Evolutionary conservation across 1,140 invertebrate species (phyloP), one percentile per base, ranked within the genome.

Genomic region (Sycobia sp.): DNA sequence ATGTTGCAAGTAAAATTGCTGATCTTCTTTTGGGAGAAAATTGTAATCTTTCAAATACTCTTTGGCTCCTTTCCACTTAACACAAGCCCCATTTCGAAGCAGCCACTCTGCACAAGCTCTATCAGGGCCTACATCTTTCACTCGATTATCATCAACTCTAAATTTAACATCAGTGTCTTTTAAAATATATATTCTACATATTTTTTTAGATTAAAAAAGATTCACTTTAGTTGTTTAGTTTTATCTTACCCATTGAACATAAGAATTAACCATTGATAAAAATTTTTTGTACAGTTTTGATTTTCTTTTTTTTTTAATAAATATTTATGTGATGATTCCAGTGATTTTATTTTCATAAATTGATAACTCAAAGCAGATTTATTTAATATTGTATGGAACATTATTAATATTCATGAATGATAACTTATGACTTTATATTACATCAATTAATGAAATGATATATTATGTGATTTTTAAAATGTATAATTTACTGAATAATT

Each of bases 61-160:
- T 34, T 79, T 68, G 13, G 74, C 72, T 51, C 82, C 82, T 68
- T 82, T 83, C 88, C 89, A 94, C 70, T 85, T 87, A 1, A 95
- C 84, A 61, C 82, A 79, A 18, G 90, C 93, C 11, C 93, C 93
- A 82, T 93, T 93, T 71, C 87, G 80, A 43, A 94, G 75, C 11
- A 96, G 82, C 95, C 94, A 96, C 82, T 96, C 94, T 4, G 94
- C 92, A 83, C 93, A 95, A n/a, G 90, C 90, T 71, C 89, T 74
- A 76, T 96, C 93, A 4, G 93, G 86, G 1, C 94, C 94, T 61
- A 94, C 83, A 69, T 85, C 76, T 76, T 89, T 86, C 29, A 93
- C 85, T 67, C 92, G 79, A 7, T 86, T 80, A 16, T 61, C 13
- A 49, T 69, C 56, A 4, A 70, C 59, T 16, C 69, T 74, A 29